Evolutionary conservation across 2,797 vertebrate genomes (phyloP).

Genomic region (Enteromius viviparus): DNA sequence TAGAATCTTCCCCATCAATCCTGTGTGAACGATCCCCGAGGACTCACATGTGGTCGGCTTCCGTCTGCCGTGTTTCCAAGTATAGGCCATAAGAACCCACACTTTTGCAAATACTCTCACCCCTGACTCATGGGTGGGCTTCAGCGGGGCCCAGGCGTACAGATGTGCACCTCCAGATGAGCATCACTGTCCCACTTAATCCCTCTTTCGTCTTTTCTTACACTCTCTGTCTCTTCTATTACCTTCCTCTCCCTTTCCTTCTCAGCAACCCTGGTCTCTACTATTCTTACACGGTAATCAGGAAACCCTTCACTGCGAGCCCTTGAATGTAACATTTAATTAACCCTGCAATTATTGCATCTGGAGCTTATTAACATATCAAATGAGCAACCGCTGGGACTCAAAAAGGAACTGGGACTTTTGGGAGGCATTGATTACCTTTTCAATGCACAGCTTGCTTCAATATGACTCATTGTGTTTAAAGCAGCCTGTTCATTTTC

Average conservation of each 20-base stretch:
- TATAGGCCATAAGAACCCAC: slow-evolving; percentile 46
- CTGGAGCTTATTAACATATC: slow-evolving; percentile 65
- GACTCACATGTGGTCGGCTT: slow-evolving; percentile 49
- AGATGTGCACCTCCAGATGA: slow-evolving; percentile 47
- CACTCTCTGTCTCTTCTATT: neutral
- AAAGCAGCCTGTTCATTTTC: slow-evolving; percentile 39
- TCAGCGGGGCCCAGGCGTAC: slow-evolving; percentile 21
- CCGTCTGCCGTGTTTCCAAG: slow-evolving; percentile 52
- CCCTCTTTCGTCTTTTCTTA: neutral
- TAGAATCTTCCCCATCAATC: slow-evolving; percentile 41
- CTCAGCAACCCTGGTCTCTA: slow-evolving; percentile 1
- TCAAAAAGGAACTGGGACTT: slow-evolving; percentile 43
- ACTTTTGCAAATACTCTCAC: slow-evolving; percentile 45
- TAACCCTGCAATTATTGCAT: slow-evolving; percentile 65
- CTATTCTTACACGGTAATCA: slow-evolving; percentile 41
- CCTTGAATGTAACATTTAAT: slow-evolving; percentile 57
- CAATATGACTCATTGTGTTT: slow-evolving; percentile 38
- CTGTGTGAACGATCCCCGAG: slow-evolving; percentile 43
- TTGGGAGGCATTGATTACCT: slow-evolving; percentile 52
- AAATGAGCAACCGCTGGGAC: slow-evolving; percentile 55
- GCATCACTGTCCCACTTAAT: slow-evolving; percentile 37
- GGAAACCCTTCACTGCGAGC: slow-evolving; percentile 39
- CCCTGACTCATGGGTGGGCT: slow-evolving; percentile 37
- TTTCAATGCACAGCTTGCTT: slow-evolving; percentile 46
- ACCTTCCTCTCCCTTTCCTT: neutral